Evolutionary conservation across 2,797 vertebrate genomes (phyloP).

Genomic region (Avahi laniger): DNA sequence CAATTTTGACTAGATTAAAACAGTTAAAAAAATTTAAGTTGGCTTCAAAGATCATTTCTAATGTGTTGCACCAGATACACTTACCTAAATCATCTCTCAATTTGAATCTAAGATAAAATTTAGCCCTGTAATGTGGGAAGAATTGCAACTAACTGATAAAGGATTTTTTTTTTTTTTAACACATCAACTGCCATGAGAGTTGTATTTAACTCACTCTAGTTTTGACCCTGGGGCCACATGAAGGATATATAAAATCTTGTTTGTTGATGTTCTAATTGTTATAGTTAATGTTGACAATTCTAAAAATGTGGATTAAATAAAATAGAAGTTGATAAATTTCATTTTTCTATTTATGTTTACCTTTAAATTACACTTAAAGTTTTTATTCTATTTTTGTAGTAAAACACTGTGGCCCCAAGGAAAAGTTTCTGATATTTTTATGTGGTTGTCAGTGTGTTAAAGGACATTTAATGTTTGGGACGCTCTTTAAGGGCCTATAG

Average conservation of each 20-base stretch:
- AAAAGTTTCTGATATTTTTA: background rate
- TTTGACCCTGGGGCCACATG: no score
- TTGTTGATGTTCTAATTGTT: no score
- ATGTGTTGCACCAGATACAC: background rate
- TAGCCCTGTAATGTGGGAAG: background rate
- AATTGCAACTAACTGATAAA: background rate
- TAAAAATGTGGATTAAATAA: no score
- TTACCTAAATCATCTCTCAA: background rate
- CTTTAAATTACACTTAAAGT: no score
- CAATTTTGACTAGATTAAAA: conserved; percentile 43
- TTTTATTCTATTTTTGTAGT: no score
- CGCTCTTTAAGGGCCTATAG: background rate
- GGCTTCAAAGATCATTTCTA: background rate
- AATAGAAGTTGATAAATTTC: no score
- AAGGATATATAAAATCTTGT: no score
- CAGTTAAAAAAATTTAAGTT: background rate
- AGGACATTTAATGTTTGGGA: background rate
- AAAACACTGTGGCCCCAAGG: no score
- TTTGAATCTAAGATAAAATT: conserved; percentile 45
- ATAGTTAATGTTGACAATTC: no score
- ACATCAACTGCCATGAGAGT: no score
- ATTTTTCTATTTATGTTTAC: no score
- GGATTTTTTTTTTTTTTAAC: background rate
- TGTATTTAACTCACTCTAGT: no score
- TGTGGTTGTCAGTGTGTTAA: background rate